Base-by-base conservation (phyloP, 2,797 vertebrate species). In the Anguilla marmorata region DNA sequence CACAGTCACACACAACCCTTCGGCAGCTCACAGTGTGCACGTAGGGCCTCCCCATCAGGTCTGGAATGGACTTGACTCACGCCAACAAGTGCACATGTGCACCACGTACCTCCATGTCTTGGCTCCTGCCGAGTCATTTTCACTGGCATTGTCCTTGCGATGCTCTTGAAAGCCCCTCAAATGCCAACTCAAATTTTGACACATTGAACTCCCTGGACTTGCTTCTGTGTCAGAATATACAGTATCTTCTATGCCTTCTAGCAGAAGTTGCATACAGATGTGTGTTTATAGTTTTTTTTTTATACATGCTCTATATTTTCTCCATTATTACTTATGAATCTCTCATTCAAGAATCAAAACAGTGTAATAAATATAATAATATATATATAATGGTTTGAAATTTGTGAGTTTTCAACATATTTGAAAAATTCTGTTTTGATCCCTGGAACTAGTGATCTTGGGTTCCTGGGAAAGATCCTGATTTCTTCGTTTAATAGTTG, bases 401-500 rank as follows among this genome's bases (percentile, higher is more conserved):
- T 41, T 30, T 76, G 74, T 37, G 33, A 14, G 30, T 41, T 52
- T 84, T 84, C 37, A 30, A 50, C 30, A 11, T 7, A 16, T 66
- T 52, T 66, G 8, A 84, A 50, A n/a, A 84, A 37, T 82, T 5
- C 24, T 50, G 30, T 89, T 88, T 90, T 85, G 85, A 76, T 84
- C 85, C 86, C 72, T 50, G 84, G 21, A 88, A 58, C 84, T 89
- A 86, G 86, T 60, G 45, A 56, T 89, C 52, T 63, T 50, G 41
- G 84, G 30, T 90, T 91, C 88, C 91, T 87, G 86, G 87, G 89
- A 90, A 92, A 87, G 87, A 58, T 79, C 63, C 69, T 6, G 3
- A 60, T 66, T 82, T 86, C 41, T 86, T 85, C 48, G 19, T 79
- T 33, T 54, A 27, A 12, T 85, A 84, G 54, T 56, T 88, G 84